Base-by-base conservation (phyloP, 2,797 vertebrate species). In the Melanotaenia parkinsoni region DNA sequence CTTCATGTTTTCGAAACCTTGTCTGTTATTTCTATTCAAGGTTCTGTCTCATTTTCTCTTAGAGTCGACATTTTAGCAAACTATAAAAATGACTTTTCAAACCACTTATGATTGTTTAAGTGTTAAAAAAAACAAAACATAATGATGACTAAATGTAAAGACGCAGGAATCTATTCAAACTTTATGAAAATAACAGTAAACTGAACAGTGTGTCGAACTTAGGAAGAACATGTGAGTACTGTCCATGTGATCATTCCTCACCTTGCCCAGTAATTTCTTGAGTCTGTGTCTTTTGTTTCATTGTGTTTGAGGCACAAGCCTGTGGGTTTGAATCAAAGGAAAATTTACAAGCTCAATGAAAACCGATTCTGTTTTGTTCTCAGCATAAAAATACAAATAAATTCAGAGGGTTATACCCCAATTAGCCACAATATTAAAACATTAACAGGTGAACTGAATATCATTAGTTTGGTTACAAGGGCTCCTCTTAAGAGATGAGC, bases 271-370 rank as follows among this genome's bases (percentile, higher is more conserved):
- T 73, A 58, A 37, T 47, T 26, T 66, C 83, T 69, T 63, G 74
- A 74, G 54, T 81, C 45, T 83, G 68, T 38, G 67, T 2, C 50
- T 80, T 83, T 77, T 70, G 75, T 45, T 80, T 84, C 62, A 60
- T 28, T 85, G 35, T 69, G 58, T 56, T 77, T 47, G 67, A 79
- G 0, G 38, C 5, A 12, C 58, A 66, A 59, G 40, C 77, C 93
- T 94, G 77, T 30, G 57, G 67, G 58, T 70, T 16, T 71, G 13
- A 84, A 38, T 14, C 76, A 75, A 67, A 70, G 20, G 62, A 77
- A 37, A 86, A 65, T 50, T 63, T 51, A 67, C 30, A 60, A 22
- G 24, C 70, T 82, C 37, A 71, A 72, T 74, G 58, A 60, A 58
- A 74, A 69, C 22, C 77, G 47, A 62, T 76, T 74, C 5, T 50